These are phyloP conservation scores for Oreochromis niloticus DNA, from an alignment of 2,113 vertebrate genomes.

Conservation along the genomic window DNA sequence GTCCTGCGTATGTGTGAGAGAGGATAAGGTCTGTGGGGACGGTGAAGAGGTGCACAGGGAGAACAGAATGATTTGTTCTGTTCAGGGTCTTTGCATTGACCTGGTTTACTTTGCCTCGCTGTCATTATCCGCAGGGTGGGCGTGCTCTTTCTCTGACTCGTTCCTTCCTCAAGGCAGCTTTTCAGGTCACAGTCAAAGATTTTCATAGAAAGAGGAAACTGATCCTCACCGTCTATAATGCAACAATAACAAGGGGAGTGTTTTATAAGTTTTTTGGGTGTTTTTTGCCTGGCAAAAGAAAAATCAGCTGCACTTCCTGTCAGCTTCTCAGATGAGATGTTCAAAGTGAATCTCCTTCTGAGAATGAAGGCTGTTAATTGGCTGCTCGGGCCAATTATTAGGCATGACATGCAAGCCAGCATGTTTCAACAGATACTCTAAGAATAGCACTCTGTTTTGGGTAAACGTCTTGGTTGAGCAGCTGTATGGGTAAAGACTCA, in stretches of 20 bases:
- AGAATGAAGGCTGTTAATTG: neutral
- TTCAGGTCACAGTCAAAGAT: conserved; percentile 14
- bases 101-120: conserved; percentile 37
- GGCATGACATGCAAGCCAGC: neutral
- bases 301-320: neutral
- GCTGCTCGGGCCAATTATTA: neutral
- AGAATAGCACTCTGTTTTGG: neutral
- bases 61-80: conserved; percentile 42
- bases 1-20: neutral
- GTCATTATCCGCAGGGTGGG: neutral
- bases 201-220: neutral
- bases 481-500: neutral
- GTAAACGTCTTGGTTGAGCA: neutral
- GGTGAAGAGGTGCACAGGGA: neutral
- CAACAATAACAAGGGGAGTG: neutral
- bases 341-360: neutral
- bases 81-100: conserved; percentile 52
- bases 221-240: neutral
- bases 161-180: conserved; percentile 2
- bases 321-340: neutral
- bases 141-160: neutral
- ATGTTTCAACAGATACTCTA: neutral
- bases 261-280: rapidly evolving
- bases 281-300: neutral
- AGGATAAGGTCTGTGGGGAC: neutral